phyloP scores from a whole-genome alignment of 2,888 invertebrate species.

The Invenusta paracnida region DNA sequence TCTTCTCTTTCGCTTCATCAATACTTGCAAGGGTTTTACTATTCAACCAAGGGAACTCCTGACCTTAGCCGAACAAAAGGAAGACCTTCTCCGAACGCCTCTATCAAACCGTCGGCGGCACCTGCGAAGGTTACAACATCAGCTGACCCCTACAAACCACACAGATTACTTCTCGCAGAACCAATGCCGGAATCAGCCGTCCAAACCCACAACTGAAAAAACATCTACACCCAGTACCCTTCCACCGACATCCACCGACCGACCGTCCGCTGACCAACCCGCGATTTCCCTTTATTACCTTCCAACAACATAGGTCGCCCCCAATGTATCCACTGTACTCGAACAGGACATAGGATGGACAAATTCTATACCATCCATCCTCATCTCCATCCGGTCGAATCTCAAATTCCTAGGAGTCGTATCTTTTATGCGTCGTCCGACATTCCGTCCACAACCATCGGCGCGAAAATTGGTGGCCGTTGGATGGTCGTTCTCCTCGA shows the following conservation, averaged over 20 bases:
- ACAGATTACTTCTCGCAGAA: too few species aligned
- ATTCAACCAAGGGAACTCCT: too few species aligned
- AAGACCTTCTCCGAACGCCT: too few species aligned
- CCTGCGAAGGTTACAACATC: too few species aligned
- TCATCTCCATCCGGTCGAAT: background rate
- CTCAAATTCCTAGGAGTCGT: too few species aligned
- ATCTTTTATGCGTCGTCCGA: background rate
- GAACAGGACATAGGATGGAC: background rate
- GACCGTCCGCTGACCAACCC: background rate
- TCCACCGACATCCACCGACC: background rate
- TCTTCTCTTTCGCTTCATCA: too few species aligned
- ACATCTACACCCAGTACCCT: background rate
- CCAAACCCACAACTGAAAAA: too few species aligned
- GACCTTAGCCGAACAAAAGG: too few species aligned
- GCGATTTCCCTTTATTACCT: background rate
- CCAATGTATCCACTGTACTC: background rate
- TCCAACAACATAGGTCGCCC: background rate
- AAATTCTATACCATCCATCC: background rate
- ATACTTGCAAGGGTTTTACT: too few species aligned
- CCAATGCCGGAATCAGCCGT: too few species aligned
- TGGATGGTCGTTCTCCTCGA: background rate
- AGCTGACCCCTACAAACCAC: too few species aligned
- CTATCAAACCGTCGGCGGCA: too few species aligned
- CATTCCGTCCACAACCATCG: background rate
- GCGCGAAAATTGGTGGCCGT: background rate